Evolutionary conservation across 2,888 invertebrate genomes (phyloP).

Genomic region (Lypha dubia): DNA sequence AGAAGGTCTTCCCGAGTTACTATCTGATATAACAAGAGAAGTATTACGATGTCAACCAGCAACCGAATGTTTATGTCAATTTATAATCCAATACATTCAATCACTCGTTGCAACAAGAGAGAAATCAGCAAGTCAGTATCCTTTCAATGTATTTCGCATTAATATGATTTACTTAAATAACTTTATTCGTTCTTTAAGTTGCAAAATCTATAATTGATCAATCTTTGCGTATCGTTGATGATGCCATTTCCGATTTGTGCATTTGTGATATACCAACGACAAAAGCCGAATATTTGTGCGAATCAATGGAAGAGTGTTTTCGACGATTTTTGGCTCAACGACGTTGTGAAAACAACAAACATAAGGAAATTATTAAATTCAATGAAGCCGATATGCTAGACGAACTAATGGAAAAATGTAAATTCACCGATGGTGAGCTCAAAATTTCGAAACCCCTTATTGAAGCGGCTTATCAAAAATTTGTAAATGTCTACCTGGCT

Average conservation of each 20-base stretch:
- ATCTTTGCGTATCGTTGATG: conserved; percentile 79
- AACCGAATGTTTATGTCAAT: conserved; percentile 85
- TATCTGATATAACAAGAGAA: conserved; percentile 89
- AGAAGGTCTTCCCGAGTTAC: conserved; percentile 88
- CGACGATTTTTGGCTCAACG: conserved; percentile 78
- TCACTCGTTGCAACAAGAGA: conserved; percentile 87
- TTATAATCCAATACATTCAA: conserved; percentile 88
- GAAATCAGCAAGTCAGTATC: conserved; percentile 78
- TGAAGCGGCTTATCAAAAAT: conserved; percentile 80
- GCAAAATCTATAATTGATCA: conserved; percentile 78
- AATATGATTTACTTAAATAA: background rate
- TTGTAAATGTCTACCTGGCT: conserved; percentile 79
- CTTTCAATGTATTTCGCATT: background rate
- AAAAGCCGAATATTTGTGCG: conserved; percentile 77
- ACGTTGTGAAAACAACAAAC: conserved; percentile 76
- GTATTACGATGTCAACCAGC: conserved; percentile 88
- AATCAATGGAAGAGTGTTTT: conserved; percentile 80
- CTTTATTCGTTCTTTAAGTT: conserved; percentile 72
- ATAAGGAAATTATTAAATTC: conserved; percentile 76
- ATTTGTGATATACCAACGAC: conserved; percentile 78
- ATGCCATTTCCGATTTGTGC: conserved; percentile 78
- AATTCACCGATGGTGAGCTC: conserved; percentile 79
- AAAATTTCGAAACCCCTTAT: conserved; percentile 78
- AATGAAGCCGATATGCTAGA: conserved; percentile 79
- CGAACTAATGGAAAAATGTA: conserved; percentile 79